Percentiles rank a stretch among this genome's conserved stretches.
phyloP scores from a whole-genome alignment of 2,797 vertebrate genomes.

The Channallabes apus region DNA sequence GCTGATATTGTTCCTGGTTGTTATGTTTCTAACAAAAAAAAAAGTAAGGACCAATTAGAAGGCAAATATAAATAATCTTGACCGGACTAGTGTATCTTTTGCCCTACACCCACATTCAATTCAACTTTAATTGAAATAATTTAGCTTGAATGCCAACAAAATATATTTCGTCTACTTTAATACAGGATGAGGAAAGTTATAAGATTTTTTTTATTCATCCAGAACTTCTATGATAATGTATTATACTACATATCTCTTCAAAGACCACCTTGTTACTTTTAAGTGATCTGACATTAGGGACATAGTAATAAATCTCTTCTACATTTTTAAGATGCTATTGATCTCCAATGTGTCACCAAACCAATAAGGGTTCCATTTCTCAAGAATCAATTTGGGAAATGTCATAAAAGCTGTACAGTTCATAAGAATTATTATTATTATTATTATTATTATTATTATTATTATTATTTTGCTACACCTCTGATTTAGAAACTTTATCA shows the following conservation, averaged over 20 bases:
- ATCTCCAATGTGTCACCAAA: background rate
- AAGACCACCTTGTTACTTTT: background rate
- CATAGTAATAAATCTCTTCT: background rate
- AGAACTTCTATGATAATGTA: background rate
- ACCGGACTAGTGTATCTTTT: background rate
- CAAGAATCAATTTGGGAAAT: conserved; percentile 25
- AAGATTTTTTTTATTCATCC: background rate
- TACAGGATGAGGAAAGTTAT: background rate
- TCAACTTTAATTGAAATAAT: background rate
- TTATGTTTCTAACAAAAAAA: too few relatives aligned
- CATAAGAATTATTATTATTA: background rate
- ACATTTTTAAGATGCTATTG: conserved; percentile 25
- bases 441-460: too few relatives aligned
- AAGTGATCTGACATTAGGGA: background rate
- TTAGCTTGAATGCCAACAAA: background rate
- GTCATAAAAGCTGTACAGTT: background rate
- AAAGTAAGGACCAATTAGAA: background rate
- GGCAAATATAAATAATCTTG: background rate
- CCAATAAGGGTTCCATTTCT: background rate
- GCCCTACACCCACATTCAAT: background rate
- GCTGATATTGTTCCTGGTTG: background rate
- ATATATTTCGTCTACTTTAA: background rate
- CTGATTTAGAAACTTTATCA: background rate
- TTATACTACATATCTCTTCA: background rate
- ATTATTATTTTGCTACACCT: too few relatives aligned